Evolutionary conservation across 2,113 vertebrate genomes (phyloP), one percentile per base, ranked within the genome.

Genomic region (Tautogolabrus adspersus): DNA sequence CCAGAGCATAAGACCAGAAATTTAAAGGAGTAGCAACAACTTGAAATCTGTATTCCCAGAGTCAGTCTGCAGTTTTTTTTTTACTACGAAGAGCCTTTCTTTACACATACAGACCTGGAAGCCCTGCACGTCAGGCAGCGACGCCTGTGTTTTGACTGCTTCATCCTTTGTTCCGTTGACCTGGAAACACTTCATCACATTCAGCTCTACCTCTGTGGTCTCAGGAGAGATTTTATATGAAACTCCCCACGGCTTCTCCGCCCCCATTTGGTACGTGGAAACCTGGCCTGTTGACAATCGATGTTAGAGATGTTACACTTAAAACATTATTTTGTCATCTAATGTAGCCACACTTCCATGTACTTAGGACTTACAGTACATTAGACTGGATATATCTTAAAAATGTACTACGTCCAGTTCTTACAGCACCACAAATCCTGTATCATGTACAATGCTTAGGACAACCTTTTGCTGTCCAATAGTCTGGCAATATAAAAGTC

Each of bases 121-220:
- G 16, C 89, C 91, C 8, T 85, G 84, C 10, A 93, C 34, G 57
- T 76, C 80, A 0, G 95, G 95, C 66, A 96, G 83, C 1, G 92
- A 82, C 0, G 76, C 83, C 74, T 95, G 95, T 0, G 90, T 87
- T 0, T 16, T 66, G 72, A 96, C 88, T 0, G 83, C 83, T 0
- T 92, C 92, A 0, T 93, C 88, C 79, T 94, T 70, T 19, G 95
- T 96, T 21, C 96, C 97, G 0, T 93, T 94, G 72, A 95, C 72
- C 89, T 94, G 94, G 87, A 97, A 96, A 61, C 95, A 96, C 75
- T 92, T 95, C 82, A 93, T 91, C 19, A 92, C 26, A 12, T 95
- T 96, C 70, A 90, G 76, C 79, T 94, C 94, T 0, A 83, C 90
- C 88, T 96, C 94, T 0, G 92, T 95, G 15, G 95, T 96, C 82